Evolutionary conservation across 2,888 invertebrate species (phyloP).

Genomic region (Drosophila eohydei): DNA sequence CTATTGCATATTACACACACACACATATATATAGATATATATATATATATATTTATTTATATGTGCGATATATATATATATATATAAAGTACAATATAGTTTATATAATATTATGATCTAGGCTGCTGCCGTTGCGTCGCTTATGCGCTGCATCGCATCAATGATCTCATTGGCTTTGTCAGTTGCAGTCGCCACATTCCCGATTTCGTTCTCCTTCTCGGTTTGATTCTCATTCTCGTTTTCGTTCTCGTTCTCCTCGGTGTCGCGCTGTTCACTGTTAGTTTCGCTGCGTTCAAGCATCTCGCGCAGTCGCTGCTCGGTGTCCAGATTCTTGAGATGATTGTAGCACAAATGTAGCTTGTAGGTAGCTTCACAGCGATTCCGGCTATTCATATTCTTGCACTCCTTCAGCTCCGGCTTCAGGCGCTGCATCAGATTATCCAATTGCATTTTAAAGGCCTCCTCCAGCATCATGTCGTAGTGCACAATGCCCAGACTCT

Average conservation of each 20-base stretch:
- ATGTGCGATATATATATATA: not conserved
- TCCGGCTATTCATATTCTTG: constrained; percentile 58
- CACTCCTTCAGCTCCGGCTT: constrained; percentile 66
- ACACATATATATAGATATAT: not conserved
- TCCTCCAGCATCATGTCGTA: constrained; percentile 73
- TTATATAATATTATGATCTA: not conserved
- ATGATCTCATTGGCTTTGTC: constrained; percentile 42
- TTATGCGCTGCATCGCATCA: constrained; percentile 48
- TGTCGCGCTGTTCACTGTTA: constrained; percentile 28
- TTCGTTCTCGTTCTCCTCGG: constrained; percentile 35
- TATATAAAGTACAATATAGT: not conserved
- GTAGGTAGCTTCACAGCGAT: constrained; percentile 73
- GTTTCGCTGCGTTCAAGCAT: constrained; percentile 56
- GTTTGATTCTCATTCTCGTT: constrained; percentile 34
- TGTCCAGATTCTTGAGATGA: constrained; percentile 67
- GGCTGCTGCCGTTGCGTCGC: constrained; percentile 1
- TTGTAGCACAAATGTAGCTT: constrained; percentile 74
- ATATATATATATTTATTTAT: not conserved
- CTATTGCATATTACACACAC: not conserved
- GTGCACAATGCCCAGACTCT: constrained; percentile 70
- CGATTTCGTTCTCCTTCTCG: constrained; percentile 47
- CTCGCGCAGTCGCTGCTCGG: constrained; percentile 64
- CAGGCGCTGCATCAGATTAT: constrained; percentile 47
- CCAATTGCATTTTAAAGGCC: constrained; percentile 59
- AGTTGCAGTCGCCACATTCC: constrained; percentile 11